Base-by-base conservation (phyloP, 2,797 vertebrate genomes). In the Thalassophryne amazonica region DNA sequence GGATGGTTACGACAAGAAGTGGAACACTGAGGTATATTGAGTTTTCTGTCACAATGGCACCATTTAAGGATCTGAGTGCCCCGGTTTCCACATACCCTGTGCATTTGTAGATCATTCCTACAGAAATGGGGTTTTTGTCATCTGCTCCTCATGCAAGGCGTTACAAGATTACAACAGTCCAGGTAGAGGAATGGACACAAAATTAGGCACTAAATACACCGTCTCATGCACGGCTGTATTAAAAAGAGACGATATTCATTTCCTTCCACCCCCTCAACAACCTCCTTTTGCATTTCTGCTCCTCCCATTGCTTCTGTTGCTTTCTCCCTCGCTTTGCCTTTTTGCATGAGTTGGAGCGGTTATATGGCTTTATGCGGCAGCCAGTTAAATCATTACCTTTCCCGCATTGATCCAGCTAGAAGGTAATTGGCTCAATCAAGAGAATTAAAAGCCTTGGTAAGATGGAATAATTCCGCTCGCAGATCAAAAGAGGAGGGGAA, bases 341-440 rank as follows among this genome's bases (percentile, higher is more conserved):
- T 76, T 73, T 75, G 73, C 76, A 60, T 64, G 69, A 61, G 69
- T 31, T 68, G 66, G 66, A 72, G 75, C 69, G 66, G 75, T 72
- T 83, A 49, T 78, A 72, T 81, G 74, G 68, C 65, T 81, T 86
- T 73, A 84, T 81, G 63, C 45, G 17, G 76, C 60, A 79, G 76
- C 76, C 78, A 82, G 86, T 86, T 84, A 85, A 83, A 86, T 86
- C 79, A 85, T 85, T 86, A 86, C 84, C 80, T 87, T 85, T 69
- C 71, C 75, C 70, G 74, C 85, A 85, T 84, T 88, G 80, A 87
- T 87, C 73, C 70, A 82, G 59, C 73, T 75, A 78, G 79, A 80
- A 84, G 80, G 79, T 86, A 88, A 87, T 87, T 85, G 84, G 82
- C 78, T 85, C 84, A 88, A 89, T 88, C 84, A 83, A 73, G 78